Evolutionary conservation across 2,888 invertebrate genomes (phyloP).

Genomic region (Acrobeloides nanus): DNA sequence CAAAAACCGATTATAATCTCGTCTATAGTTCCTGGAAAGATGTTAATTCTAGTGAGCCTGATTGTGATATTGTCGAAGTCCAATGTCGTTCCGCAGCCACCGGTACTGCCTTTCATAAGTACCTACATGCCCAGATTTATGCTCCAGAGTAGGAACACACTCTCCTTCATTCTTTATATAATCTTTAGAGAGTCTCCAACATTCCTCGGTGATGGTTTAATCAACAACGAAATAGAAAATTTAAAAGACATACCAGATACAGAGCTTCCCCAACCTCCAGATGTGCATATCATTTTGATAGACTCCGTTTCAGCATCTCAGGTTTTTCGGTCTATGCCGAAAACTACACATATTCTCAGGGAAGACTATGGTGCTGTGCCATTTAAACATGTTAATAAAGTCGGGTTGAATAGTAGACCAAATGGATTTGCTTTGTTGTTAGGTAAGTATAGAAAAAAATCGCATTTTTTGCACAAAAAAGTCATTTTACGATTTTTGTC

Average conservation of each 20-base stretch:
- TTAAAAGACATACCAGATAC: no score
- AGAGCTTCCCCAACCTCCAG: no score
- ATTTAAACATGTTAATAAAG: conserved; percentile 9
- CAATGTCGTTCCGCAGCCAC: not conserved
- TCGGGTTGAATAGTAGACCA: conserved; percentile 18
- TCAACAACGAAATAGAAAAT: no score
- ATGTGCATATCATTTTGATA: no score
- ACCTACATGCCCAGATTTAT: conserved; percentile 3
- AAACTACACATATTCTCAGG: conserved; percentile 8
- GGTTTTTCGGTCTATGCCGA: conserved; percentile 13
- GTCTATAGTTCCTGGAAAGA: not conserved
- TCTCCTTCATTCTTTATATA: no score
- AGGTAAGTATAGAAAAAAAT: conserved; percentile 6
- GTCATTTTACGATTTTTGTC: no score
- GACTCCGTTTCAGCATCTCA: no score
- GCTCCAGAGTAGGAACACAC: no score
- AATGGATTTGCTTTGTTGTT: conserved; percentile 15
- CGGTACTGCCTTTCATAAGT: no score
- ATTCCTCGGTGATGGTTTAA: no score
- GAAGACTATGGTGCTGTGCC: conserved; percentile 10
- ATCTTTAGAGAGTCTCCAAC: no score
- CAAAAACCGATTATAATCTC: not conserved
- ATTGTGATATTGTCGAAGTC: conserved; percentile 5
- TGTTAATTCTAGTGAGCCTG: not conserved
- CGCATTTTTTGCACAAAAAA: no score